phyloP scores from a whole-genome alignment of 2,113 vertebrate species.

The Chaetura pelagica region DNA sequence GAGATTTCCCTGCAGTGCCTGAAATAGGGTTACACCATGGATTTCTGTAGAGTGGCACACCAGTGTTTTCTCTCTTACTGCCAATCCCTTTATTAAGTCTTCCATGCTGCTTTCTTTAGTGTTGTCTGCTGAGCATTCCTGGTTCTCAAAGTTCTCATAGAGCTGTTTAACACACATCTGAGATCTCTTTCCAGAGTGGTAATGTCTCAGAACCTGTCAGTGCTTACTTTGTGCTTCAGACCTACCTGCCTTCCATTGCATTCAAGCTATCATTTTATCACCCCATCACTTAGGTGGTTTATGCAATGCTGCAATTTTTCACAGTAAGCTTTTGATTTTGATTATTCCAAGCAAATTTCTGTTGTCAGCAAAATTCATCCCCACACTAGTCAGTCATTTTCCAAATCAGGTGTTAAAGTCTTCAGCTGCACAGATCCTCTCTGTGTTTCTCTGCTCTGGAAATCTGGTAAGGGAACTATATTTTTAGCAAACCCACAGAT shows the following conservation, averaged over 20 bases:
- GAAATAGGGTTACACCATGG: not conserved
- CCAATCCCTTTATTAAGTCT: not conserved
- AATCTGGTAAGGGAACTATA: not conserved
- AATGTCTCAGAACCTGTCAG: not conserved
- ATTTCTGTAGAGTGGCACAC: not conserved
- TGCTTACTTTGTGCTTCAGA: not conserved
- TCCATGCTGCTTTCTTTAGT: not conserved
- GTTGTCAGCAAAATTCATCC: not conserved
- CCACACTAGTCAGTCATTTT: not conserved
- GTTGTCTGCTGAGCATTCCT: not conserved
- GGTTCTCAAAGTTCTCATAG: not conserved
- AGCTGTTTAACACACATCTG: rapidly evolving
- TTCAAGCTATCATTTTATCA: not conserved
- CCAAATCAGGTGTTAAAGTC: not conserved
- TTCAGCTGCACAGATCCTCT: not conserved
- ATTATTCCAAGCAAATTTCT: not conserved
- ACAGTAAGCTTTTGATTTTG: not conserved
- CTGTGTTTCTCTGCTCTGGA: not conserved
- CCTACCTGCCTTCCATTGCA: not conserved
- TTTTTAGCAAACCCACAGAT: not conserved
- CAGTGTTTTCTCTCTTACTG: not conserved
- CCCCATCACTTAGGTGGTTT: not conserved
- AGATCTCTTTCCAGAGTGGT: not conserved
- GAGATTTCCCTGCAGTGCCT: not conserved
- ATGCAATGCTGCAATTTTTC: not conserved